phyloP scores from a whole-genome alignment of 2,113 vertebrate species.

The Caracal caracal region DNA sequence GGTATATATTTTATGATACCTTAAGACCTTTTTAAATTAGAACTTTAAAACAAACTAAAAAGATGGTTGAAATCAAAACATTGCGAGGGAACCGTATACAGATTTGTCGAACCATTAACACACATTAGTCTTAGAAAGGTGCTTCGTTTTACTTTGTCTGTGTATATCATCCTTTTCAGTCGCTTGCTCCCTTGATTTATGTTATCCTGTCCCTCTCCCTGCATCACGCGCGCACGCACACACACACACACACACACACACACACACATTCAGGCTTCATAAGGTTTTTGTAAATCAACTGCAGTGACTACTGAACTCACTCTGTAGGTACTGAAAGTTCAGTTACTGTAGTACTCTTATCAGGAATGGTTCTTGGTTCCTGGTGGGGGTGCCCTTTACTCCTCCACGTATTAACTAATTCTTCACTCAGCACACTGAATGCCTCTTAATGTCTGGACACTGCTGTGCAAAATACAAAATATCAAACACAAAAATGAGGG shows the following conservation, averaged over 20 bases:
- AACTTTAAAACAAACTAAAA: not conserved
- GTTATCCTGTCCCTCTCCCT: too few relatives aligned
- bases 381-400: not conserved
- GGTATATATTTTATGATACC: not conserved
- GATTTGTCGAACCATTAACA: not conserved
- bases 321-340: not conserved
- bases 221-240: not conserved
- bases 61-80: not conserved
- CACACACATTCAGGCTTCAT: not conserved
- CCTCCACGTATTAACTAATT: not conserved
- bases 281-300: not conserved
- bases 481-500: not conserved
- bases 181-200: not conserved
- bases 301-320: not conserved
- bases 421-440: not conserved
- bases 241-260: rapidly evolving
- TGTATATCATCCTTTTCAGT: not conserved
- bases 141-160: not conserved
- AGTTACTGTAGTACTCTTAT: not conserved
- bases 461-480: not conserved
- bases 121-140: not conserved
- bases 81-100: not conserved
- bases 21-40: not conserved
- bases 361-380: not conserved
- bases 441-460: not conserved